Evolutionary conservation across 2,888 invertebrate genomes (phyloP).

Genomic region (Sialis lutaria): DNA sequence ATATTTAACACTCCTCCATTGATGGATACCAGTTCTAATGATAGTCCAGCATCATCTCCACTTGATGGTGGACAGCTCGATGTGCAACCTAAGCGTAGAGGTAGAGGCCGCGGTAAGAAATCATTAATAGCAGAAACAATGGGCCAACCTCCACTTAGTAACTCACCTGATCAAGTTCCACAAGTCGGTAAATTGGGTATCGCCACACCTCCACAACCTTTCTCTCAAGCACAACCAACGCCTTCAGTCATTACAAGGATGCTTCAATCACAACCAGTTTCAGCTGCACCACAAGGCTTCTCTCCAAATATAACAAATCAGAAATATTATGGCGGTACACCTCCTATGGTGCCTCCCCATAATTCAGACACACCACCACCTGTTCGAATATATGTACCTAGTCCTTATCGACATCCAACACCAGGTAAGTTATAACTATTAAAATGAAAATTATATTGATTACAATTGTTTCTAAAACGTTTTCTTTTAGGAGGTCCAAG

Average conservation of each 20-base stretch:
- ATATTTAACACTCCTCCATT: neutral
- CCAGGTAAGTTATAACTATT: too few relatives aligned
- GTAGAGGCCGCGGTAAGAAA: conserved; percentile 27
- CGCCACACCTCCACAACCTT: conserved; percentile 31
- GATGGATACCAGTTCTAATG: too few relatives aligned
- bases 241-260: conserved; percentile 44
- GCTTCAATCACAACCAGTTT: conserved; percentile 31
- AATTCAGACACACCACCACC: neutral
- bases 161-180: conserved; percentile 20
- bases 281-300: conserved; percentile 17
- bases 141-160: conserved; percentile 16
- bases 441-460: too few relatives aligned
- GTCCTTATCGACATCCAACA: too few relatives aligned
- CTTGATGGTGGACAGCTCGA: neutral
- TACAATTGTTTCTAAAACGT: conserved; percentile 18
- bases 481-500: conserved; percentile 19
- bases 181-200: conserved; percentile 19
- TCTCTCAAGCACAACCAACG: conserved; percentile 28
- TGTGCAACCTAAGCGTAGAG: conserved; percentile 23
- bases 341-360: neutral
- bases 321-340: neutral
- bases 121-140: conserved; percentile 27
- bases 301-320: neutral
- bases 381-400: neutral
- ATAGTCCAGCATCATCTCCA: neutral